Evolutionary conservation across 1,140 invertebrate genomes (phyloP).

Genomic region (Andricus grossulariae): DNA sequence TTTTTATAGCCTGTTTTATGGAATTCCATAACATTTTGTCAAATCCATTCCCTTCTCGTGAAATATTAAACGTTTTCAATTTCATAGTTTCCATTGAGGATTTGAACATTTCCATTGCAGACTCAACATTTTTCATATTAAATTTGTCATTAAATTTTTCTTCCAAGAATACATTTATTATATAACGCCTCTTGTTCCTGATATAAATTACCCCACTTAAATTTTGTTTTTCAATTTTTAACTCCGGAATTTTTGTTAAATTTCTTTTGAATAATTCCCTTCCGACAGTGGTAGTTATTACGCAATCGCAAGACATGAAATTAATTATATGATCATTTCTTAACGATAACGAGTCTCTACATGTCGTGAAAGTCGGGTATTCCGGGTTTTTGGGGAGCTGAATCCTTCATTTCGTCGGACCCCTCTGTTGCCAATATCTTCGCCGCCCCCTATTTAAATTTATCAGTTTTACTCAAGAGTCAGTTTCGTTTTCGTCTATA

Average conservation of each 20-base stretch:
- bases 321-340: conserved; percentile 7
- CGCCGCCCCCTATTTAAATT: no score
- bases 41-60: conserved; percentile 11
- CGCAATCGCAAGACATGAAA: background rate
- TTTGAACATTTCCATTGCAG: background rate
- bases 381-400: no score
- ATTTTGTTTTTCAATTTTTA: background rate
- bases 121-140: background rate
- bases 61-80: conserved; percentile 6
- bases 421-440: no score
- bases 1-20: conserved; percentile 7
- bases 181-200: background rate
- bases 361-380: background rate
- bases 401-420: no score
- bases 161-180: background rate
- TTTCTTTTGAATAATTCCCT: background rate
- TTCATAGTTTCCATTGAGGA: background rate
- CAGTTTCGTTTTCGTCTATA: no score
- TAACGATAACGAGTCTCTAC: conserved; percentile 1
- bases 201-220: background rate
- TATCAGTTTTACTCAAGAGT: no score
- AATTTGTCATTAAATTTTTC: background rate
- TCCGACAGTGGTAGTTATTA: background rate
- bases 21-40: background rate
- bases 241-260: background rate